phyloP scores from a whole-genome alignment of 2,888 invertebrate species.

The Quadroppia sp. region DNA sequence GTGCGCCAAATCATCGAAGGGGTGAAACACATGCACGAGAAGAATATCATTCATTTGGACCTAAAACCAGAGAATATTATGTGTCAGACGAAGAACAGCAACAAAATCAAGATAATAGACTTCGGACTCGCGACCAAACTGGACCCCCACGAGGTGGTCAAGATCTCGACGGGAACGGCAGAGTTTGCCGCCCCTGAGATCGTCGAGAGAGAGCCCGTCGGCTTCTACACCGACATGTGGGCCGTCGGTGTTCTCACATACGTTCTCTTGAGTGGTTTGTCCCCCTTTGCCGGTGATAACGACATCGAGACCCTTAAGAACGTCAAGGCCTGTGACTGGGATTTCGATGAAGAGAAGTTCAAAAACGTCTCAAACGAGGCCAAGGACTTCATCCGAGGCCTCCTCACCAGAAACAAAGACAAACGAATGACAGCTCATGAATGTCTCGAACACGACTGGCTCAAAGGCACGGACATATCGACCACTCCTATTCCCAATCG shows the following conservation, averaged over 20 bases:
- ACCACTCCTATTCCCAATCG: conserved; percentile 74
- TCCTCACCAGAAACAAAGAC: conserved; percentile 89
- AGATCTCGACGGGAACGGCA: conserved; percentile 97
- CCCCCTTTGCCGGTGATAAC: conserved; percentile 98
- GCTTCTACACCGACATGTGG: conserved; percentile 99
- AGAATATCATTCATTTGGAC: conserved; percentile 94
- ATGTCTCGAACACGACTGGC: conserved; percentile 90
- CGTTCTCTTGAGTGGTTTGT: conserved; percentile 93
- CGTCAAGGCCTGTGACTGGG: conserved; percentile 98
- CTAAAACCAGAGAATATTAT: conserved; percentile 94
- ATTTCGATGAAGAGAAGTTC: conserved; percentile 79
- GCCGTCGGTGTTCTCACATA: conserved; percentile 97
- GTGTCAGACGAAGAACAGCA: conserved; percentile 93
- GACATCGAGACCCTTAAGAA: conserved; percentile 97
- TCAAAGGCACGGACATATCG: conserved; percentile 60
- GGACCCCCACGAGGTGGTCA: conserved; percentile 96
- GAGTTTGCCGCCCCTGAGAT: conserved; percentile 99
- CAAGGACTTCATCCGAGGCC: conserved; percentile 92
- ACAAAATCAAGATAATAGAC: conserved; percentile 96
- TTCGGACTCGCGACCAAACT: conserved; percentile 98
- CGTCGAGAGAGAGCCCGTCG: conserved; percentile 95
- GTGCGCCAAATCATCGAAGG: conserved; percentile 98
- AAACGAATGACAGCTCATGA: conserved; percentile 98
- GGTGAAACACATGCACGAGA: conserved; percentile 97
- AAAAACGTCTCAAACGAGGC: conserved; percentile 86